Evolutionary conservation across 2,113 vertebrate genomes (phyloP).

Genomic region (Pungitius pungitius): DNA sequence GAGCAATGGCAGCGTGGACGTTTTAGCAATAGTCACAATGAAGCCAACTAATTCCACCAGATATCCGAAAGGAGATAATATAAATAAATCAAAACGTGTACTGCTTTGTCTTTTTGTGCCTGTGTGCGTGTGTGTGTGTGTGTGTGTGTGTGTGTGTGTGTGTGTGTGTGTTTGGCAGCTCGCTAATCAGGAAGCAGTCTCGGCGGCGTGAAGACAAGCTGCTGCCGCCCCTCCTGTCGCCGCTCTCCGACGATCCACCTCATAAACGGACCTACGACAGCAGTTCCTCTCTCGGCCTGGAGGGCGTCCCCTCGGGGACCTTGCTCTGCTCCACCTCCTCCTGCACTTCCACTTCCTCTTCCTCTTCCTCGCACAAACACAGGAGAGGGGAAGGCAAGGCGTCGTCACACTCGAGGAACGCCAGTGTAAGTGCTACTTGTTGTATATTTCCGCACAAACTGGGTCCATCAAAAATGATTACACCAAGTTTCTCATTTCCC

Average conservation of each 20-base stretch:
- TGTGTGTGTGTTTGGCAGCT: constrained; percentile 47
- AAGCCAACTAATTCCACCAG: background rate
- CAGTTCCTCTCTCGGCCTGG: constrained; percentile 84
- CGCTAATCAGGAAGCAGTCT: constrained; percentile 85
- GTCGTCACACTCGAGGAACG: constrained; percentile 82
- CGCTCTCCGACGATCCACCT: constrained; percentile 86
- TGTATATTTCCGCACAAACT: background rate
- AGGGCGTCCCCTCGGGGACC: constrained; percentile 64
- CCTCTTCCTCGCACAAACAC: constrained; percentile 83
- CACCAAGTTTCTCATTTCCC: background rate
- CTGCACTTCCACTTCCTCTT: constrained; percentile 65
- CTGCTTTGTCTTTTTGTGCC: background rate
- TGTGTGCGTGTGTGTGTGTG: background rate
- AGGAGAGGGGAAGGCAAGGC: constrained; percentile 88
- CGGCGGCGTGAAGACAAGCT: constrained; percentile 90
- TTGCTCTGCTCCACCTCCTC: constrained; percentile 56
- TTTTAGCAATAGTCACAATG: background rate
- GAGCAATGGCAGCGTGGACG: background rate
- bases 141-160: constrained; percentile 9
- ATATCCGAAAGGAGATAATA: background rate
- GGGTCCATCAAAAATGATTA: background rate
- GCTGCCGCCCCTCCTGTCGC: constrained; percentile 91
- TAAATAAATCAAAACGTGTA: background rate
- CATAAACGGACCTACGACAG: constrained; percentile 81
- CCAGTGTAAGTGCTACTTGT: constrained; percentile 79